These are phyloP conservation scores for Pogonognathellus flavescens DNA, from an alignment of 1,140 invertebrate genomes.

Conservation along the genomic window DNA sequence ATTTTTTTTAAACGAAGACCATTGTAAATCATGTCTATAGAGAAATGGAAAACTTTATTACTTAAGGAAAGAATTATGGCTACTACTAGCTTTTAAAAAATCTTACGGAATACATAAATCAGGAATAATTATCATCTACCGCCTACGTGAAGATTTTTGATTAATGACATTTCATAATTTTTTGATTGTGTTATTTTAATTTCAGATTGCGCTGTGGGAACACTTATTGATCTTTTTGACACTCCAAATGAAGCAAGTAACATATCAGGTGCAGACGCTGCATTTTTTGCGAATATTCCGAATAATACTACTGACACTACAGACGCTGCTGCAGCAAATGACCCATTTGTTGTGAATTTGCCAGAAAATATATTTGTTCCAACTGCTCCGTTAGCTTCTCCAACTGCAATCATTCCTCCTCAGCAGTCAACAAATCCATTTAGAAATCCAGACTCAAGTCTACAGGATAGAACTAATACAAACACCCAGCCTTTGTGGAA, in stretches of 20 bases:
- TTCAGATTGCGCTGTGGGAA: conserved; percentile 11
- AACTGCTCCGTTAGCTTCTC: background rate
- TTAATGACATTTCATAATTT: too few species aligned
- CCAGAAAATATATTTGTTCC: conserved; percentile 1
- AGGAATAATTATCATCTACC: too few species aligned
- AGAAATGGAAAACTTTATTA: too few species aligned
- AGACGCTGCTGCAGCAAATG: background rate
- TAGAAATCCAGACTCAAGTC: too few species aligned
- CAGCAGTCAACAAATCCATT: background rate
- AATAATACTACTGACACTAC: background rate
- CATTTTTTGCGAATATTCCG: background rate
- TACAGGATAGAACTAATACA: too few species aligned
- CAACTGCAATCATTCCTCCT: background rate
- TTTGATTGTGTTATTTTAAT: background rate
- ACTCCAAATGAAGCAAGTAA: background rate
- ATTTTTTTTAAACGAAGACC: too few species aligned
- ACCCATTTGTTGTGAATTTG: background rate
- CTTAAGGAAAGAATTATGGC: too few species aligned
- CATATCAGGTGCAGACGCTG: conserved; percentile 5
- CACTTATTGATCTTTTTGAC: conserved; percentile 8
- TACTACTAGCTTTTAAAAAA: too few species aligned
- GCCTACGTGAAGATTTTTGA: too few species aligned
- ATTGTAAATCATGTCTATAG: too few species aligned
- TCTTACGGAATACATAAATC: too few species aligned
- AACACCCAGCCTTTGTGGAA: background rate